These are phyloP conservation scores for Melanogrammus aeglefinus DNA, from an alignment of 2,797 vertebrate genomes.

Conservation along the genomic window DNA sequence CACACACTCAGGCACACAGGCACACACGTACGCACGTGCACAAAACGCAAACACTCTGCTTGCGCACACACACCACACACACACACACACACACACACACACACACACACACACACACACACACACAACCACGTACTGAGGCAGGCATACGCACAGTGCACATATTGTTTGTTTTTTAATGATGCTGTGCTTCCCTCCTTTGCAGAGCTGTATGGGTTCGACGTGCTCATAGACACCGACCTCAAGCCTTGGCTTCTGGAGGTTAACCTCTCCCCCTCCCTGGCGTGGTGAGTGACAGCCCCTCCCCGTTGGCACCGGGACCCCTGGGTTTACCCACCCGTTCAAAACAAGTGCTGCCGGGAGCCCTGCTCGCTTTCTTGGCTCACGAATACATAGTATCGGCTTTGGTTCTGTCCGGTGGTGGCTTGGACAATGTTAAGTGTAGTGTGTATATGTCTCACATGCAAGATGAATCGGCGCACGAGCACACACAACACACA, in stretches of 20 bases:
- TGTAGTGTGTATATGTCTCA: not conserved
- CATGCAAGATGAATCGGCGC: conserved; percentile 33
- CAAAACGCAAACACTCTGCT: not conserved
- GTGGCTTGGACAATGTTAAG: not conserved
- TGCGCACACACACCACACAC: not conserved
- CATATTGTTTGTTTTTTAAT: not conserved
- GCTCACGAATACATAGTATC: not conserved
- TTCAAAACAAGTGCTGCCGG: not conserved
- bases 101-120: not conserved
- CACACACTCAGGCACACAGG: not conserved
- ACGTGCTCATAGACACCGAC: conserved; percentile 93
- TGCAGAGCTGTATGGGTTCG: conserved; percentile 95
- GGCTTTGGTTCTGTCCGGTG: not conserved
- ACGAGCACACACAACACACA: conserved; percentile 11
- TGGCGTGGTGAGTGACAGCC: conserved; percentile 87
- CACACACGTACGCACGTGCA: too few relatives aligned
- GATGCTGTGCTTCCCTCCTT: conserved; percentile 47
- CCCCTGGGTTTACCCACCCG: not conserved
- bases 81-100: not conserved
- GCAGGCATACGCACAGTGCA: not conserved
- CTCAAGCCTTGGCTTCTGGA: conserved; percentile 98
- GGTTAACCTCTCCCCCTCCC: conserved; percentile 94
- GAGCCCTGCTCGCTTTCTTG: not conserved
- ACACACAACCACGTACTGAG: not conserved
- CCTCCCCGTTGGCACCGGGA: conserved; percentile 10